Evolutionary conservation across 2,888 invertebrate genomes (phyloP), one percentile per base, ranked within the genome.

Genomic region (Deilephila porcellus): DNA sequence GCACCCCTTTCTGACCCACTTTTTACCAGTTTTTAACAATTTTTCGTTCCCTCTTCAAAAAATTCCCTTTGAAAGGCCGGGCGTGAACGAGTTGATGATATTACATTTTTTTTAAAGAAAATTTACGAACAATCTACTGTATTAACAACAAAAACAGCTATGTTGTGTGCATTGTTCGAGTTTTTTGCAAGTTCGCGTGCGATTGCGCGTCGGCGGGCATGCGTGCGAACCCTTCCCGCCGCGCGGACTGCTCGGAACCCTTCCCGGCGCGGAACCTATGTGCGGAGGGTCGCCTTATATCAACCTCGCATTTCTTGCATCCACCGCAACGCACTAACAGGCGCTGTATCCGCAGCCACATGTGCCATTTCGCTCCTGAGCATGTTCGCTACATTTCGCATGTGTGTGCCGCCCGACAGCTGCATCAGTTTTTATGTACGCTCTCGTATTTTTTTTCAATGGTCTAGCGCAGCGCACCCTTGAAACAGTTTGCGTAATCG

Each of bases 51-150:
- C 93, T 92, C 91, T 92, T 90, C 90, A 91, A 92, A 90, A 87
- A 88, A 89, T 85, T 91, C 91, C 91, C 90, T 91, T 94, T 93
- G 90, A 94, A 94, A 92, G 83, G 80, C 91, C 94, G 94, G 94
- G 94, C 94, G 94, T 94, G 94, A 94, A 94, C 94, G 94, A 94
- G 94, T 94, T 94, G 94, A 94, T 94, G 94, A 94, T 94, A 94
- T 94, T 94, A 94, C 91, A 89, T 92, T 94, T 94, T 92, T 93
- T 92, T 83, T 84, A 83, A 83, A 90, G 89, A 90, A 90, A 94
- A 94, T 93, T 93, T 90, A 90, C 94, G 94, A 94, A 93, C 94
- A 94, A 94, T 94, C 93, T 91, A 88, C 87, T 89, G 91, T 93
- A 93, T 94, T 94, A 92, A 91, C 92, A 93, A 94, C 92, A 93